Base-by-base conservation (phyloP, 2,888 invertebrate genomes). In the Agrotis ipsilon region DNA sequence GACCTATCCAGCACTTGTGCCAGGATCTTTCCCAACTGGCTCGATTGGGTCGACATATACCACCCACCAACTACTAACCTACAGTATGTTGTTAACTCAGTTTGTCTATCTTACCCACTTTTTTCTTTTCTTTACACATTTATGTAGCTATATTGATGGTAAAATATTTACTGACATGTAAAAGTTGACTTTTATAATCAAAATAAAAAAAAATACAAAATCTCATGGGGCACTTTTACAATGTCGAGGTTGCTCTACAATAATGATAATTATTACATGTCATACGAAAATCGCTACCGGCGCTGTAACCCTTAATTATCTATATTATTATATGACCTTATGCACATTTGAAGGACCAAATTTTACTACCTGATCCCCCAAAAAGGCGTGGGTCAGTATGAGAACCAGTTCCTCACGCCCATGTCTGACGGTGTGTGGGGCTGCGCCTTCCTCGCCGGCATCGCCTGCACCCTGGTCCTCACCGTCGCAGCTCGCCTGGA, bases 401-500 rank as follows among this genome's bases (percentile, higher is more conserved):
- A 95, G 82, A 94, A 95, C 81, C 93, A 92, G 48, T 96, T 96
- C 82, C 87, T 97, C 1, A 92, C 93, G 16, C 97, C 97, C 0
- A 91, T 97, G 86, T 93, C 96, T 0, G 63, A 74, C 0, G 90
- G 90, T 0, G 95, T 95, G 27, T 97, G 97, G 97, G 91, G 90
- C 86, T 90, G 93, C 61, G 88, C 92, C 0, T 66, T 92, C 27
- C 88, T 84, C 0, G 89, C 92, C 0, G 87, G 89, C 7, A 60
- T 86, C 0, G 78, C 89, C 0, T 94, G 96, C 68, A 87, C 89
- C 2, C 1, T 89, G 1, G 92, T 93, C 62, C 89, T 96, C n/a
- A 91, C 92, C 1, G 85, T 87, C 0, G 91, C 93, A 0, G 94
- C 94, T 0, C 66, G 81, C 3, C 73, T 92, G 0, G 96, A 96